Evolutionary conservation across 2,888 invertebrate species (phyloP).

Genomic region (Hetaerina titia): DNA sequence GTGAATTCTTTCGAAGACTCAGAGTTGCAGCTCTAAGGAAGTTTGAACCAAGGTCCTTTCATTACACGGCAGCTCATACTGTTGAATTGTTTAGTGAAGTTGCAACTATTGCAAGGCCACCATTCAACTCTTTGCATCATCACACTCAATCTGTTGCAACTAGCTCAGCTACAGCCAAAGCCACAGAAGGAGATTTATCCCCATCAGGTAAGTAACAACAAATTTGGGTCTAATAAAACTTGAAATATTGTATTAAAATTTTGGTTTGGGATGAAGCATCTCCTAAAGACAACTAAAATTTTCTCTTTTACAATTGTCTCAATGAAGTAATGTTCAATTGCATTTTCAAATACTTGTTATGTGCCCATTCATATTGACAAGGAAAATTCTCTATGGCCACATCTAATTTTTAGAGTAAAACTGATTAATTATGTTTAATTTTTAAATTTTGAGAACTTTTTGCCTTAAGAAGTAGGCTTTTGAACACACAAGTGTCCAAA

Average conservation of each 20-base stretch:
- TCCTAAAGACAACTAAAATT: not conserved
- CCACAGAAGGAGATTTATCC: conserved; percentile 25
- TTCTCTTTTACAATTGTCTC: not conserved
- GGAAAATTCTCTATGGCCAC: too few relatives aligned
- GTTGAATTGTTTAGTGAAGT: conserved; percentile 93
- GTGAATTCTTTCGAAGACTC: conserved; percentile 91
- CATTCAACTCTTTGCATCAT: conserved; percentile 82
- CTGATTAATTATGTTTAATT: too few relatives aligned
- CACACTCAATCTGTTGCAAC: conserved; percentile 43
- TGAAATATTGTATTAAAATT: not conserved
- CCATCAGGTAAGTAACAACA: not conserved
- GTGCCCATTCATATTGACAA: too few relatives aligned
- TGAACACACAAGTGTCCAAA: too few relatives aligned
- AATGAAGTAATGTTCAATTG: too few relatives aligned
- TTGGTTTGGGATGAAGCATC: not conserved
- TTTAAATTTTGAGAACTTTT: too few relatives aligned
- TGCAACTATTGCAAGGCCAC: conserved; percentile 93
- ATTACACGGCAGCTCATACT: conserved; percentile 93
- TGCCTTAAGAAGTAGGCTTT: too few relatives aligned
- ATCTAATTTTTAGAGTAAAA: too few relatives aligned
- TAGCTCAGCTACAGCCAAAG: conserved; percentile 36
- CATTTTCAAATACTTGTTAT: too few relatives aligned
- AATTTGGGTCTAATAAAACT: not conserved
- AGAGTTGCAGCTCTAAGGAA: conserved; percentile 90
- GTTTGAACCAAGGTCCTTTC: conserved; percentile 89